Percentiles rank a stretch among this genome's conserved stretches.
phyloP scores from a whole-genome alignment of 2,797 vertebrate genomes.

The Enteromius fasciolatus region DNA sequence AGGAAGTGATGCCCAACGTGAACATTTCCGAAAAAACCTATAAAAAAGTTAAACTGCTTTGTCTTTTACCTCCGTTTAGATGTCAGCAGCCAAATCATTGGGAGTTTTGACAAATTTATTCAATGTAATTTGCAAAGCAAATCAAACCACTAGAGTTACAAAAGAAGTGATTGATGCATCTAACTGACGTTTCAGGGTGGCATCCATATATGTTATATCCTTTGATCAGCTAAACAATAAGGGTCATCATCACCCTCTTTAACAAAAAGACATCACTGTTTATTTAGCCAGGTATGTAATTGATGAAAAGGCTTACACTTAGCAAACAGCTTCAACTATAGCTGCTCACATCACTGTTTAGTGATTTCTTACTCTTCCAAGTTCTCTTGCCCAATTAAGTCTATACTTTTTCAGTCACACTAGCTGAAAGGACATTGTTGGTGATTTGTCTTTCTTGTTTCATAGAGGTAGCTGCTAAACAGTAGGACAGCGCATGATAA shows the following conservation, averaged over 20 bases:
- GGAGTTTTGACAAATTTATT: neutral
- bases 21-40: neutral
- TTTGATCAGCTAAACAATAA: conserved; percentile 9
- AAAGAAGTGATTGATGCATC: neutral
- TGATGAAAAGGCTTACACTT: neutral
- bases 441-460: neutral
- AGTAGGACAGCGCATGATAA: neutral
- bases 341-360: neutral
- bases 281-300: neutral
- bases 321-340: neutral
- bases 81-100: conserved; percentile 3
- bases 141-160: neutral
- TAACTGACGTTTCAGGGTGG: neutral
- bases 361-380: neutral
- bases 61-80: conserved; percentile 5
- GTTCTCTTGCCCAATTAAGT: neutral
- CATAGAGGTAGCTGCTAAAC: neutral
- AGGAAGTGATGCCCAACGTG: neutral
- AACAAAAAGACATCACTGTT: neutral
- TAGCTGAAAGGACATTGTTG: neutral
- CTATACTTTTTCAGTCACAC: neutral
- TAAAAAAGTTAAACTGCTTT: conserved; percentile 11
- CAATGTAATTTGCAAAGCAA: conserved; percentile 18
- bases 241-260: neutral
- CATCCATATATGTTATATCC: neutral